Evolutionary conservation across 2,797 vertebrate species (phyloP).

Genomic region (Pipistrellus nathusii): DNA sequence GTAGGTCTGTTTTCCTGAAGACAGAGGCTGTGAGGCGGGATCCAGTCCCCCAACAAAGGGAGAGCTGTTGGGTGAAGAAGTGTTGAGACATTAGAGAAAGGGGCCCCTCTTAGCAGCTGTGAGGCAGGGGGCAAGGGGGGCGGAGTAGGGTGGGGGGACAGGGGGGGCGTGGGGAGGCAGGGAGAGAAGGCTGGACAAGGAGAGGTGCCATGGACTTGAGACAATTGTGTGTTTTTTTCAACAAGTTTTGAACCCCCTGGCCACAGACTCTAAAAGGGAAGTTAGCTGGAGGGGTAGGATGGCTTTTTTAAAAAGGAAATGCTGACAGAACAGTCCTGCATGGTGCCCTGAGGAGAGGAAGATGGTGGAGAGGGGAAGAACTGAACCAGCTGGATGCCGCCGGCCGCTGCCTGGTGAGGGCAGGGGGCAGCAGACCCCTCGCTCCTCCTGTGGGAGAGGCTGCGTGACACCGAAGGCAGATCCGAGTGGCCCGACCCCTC

Average conservation of each 20-base stretch:
- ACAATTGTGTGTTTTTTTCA: neutral
- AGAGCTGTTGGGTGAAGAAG: neutral
- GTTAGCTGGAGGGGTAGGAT: neutral
- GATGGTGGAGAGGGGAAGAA: neutral
- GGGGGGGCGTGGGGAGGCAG: neutral
- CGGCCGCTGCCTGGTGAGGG: neutral
- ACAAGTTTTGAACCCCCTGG: slow-evolving; percentile 2
- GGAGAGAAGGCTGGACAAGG: neutral
- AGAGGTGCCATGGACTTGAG: neutral
- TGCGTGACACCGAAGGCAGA: neutral
- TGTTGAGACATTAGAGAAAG: neutral
- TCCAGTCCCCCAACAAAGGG: neutral
- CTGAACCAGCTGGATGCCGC: neutral
- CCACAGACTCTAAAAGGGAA: slow-evolving; percentile 43
- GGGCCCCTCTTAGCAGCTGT: neutral
- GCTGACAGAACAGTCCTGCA: neutral
- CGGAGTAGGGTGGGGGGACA: no score
- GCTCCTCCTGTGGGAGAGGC: neutral
- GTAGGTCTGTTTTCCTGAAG: neutral
- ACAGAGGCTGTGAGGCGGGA: neutral
- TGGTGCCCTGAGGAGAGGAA: neutral
- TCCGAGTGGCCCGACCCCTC: neutral
- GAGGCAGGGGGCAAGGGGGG: neutral
- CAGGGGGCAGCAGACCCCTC: neutral
- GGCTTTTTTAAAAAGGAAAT: slow-evolving; percentile 49